Percentiles rank a stretch among this genome's conserved stretches.
Conservation (phyloP, 2,113 vertebrate species). For the Hipposideros armiger region DNA sequence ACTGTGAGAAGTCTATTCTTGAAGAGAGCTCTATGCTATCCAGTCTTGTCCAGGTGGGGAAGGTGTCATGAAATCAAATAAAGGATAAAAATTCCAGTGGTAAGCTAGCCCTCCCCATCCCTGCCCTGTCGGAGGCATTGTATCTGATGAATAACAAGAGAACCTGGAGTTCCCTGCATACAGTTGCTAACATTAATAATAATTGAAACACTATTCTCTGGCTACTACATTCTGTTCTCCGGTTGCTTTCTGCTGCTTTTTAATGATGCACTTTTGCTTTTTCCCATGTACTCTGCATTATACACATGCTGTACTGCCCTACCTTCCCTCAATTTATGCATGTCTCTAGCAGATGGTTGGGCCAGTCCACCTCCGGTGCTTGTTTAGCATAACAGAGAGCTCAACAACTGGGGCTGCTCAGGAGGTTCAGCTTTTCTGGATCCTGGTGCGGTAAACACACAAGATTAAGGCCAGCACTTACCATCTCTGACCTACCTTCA, state of each 20-base stretch:
- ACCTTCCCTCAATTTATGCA: constrained; percentile 79
- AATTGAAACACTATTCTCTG: constrained; percentile 74
- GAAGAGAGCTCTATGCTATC: not conserved
- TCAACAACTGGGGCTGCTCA: constrained; percentile 54
- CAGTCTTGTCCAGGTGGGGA: constrained; percentile 40
- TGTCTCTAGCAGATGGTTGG: constrained; percentile 82
- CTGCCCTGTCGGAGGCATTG: not conserved
- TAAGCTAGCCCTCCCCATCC: not conserved
- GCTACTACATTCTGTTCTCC: constrained; percentile 36
- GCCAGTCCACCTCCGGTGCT: constrained; percentile 77
- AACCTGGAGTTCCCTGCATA: constrained; percentile 41
- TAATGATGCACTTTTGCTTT: constrained; percentile 69
- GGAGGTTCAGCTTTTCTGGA: constrained; percentile 71
- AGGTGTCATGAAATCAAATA: constrained; percentile 51
- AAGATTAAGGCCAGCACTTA: constrained; percentile 26
- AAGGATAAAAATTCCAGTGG: constrained; percentile 7
- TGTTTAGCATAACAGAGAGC: constrained; percentile 83
- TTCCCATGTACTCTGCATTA: constrained; percentile 72
- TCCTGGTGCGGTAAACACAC: constrained; percentile 58
- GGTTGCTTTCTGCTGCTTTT: constrained; percentile 72
- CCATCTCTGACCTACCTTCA: constrained; percentile 44
- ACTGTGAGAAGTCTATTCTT: not conserved
- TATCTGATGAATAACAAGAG: constrained; percentile 71
- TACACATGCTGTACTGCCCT: constrained; percentile 67
- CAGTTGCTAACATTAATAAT: constrained; percentile 77